phyloP scores from a whole-genome alignment of 2,113 vertebrate species.

The Tragelaphus scriptus region DNA sequence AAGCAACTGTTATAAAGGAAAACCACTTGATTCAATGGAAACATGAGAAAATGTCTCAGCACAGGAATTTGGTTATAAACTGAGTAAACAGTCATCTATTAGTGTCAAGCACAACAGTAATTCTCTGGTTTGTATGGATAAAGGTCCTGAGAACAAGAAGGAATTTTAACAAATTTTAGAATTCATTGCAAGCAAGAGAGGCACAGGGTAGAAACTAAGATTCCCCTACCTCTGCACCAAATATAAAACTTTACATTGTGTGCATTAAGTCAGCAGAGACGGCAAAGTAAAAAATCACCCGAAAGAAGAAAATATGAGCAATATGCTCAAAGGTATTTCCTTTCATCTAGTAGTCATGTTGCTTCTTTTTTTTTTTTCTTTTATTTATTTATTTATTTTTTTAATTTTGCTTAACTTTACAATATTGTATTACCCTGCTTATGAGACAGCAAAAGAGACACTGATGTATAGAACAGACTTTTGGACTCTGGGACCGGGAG shows the following conservation, averaged over 20 bases:
- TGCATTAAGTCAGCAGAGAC: background rate
- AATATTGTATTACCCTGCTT: no score
- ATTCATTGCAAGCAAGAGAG: background rate
- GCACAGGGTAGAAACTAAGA: background rate
- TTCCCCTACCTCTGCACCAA: rapidly evolving
- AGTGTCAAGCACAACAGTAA: background rate
- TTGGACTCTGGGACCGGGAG: no score
- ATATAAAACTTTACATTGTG: no score
- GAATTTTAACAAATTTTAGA: background rate
- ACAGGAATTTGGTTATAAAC: background rate
- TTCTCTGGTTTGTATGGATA: background rate
- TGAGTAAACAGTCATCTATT: background rate
- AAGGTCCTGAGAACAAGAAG: background rate
- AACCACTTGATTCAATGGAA: background rate
- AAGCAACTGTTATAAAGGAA: background rate
- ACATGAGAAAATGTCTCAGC: background rate
- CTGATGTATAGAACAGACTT: no score
- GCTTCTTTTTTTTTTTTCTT: no score
- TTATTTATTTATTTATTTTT: no score
- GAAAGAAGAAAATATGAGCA: background rate
- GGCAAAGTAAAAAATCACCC: background rate
- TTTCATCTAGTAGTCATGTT: background rate
- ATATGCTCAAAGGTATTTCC: background rate
- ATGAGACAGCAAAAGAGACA: no score
- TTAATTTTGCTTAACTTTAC: no score